Conservation (phyloP, 92 coral and sea anemone genomes). For the Palythoa grandiflora region DNA sequence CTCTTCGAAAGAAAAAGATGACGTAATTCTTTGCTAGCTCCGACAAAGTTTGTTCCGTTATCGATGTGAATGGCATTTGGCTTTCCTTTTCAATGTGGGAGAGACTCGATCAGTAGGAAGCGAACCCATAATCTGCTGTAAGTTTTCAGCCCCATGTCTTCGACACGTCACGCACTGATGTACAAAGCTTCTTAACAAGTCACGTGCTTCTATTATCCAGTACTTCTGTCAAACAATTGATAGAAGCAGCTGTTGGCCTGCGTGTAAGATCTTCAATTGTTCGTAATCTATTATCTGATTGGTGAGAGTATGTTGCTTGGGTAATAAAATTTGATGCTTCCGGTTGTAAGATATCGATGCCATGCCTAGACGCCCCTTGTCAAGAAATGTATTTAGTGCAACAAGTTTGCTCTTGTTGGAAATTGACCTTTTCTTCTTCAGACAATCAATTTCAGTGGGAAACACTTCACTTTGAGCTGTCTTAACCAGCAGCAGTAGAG, state of each 20-base stretch:
- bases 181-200: slow-evolving; percentile 67
- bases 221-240: too few species aligned
- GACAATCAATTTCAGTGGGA: slow-evolving; percentile 35
- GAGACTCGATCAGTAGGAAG: too few species aligned
- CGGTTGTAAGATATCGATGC: too few species aligned
- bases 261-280: too few species aligned
- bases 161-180: slow-evolving; percentile 61
- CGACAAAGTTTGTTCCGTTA: slow-evolving; percentile 56
- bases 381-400: slow-evolving; percentile 66
- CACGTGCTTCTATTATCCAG: too few species aligned
- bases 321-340: too few species aligned
- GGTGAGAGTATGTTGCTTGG: too few species aligned
- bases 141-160: slow-evolving; percentile 47
- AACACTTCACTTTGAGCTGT: slow-evolving; percentile 57
- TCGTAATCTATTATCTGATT: too few species aligned
- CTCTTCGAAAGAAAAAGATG: slow-evolving; percentile 10
- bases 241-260: too few species aligned
- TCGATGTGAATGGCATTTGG: slow-evolving; percentile 70
- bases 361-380: slow-evolving; percentile 59
- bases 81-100: slow-evolving; percentile 63
- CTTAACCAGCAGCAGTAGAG: slow-evolving; percentile 54
- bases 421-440: too few species aligned
- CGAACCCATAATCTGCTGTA: slow-evolving; percentile 62
- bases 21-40: slow-evolving; percentile 61
- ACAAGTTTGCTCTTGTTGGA: too few species aligned